Base-by-base conservation (phyloP, 2,888 invertebrate species). In the Protodeltote pygarga region DNA sequence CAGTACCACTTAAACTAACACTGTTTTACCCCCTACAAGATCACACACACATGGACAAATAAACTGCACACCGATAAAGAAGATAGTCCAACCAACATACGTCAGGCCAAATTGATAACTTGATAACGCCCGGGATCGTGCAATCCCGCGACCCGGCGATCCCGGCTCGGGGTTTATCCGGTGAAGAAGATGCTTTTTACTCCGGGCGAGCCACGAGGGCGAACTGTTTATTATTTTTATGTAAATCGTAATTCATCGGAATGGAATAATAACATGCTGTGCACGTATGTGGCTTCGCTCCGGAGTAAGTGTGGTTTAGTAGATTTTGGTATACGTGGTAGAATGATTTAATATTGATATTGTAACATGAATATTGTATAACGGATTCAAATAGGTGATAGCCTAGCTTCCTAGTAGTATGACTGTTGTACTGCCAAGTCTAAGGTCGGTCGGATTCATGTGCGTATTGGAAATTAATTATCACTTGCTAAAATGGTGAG, bases 81-180 rank as follows among this genome's bases (percentile, higher is more conserved):
- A 41, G 47, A 29, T 32, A 20, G 44, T 28, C 39, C 42, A 37
- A 31, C 40, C 54, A 44, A 67, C 67, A 65, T 67, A 67, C 63
- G 63, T 53, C 49, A 74, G 64, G 75, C 74, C 72, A 81, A 85
- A 88, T 87, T 88, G 89, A 88, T 89, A 89, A 88, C 85, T 85
- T 83, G 85, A 87, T 88, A 88, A 87, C 85, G 74, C 69, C 69
- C 76, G 50, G 49, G 61, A 57, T 65, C 65, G 70, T 62, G 52
- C 69, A 71, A 75, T 73, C 74, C 63, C 65, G 65, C 53, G 63
- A 54, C 65, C 62, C 64, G 60, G 52, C 70, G 65, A 71, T 66
- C 80, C 75, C 73, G 70, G 65, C 65, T 67, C 72, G 64, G 49
- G 69, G 74, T 68, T 79, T 74, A 77, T 73, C 61, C 61, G 53